Conservation (phyloP, 2,888 invertebrate genomes). For the Cyclophora punctaria region DNA sequence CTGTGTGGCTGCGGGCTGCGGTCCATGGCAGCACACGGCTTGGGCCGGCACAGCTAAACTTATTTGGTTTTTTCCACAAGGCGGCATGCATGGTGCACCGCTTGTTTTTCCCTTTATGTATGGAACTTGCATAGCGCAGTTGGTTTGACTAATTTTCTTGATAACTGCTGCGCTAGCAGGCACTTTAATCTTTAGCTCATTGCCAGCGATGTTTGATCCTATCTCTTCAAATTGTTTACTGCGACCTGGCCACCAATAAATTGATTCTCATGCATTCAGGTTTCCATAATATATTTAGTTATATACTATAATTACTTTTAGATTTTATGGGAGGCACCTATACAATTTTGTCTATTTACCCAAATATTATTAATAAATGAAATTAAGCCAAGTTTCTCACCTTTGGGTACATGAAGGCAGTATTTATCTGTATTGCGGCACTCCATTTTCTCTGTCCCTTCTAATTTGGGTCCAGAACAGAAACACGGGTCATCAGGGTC, state of each 20-base stretch:
- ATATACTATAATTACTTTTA: too few relatives aligned
- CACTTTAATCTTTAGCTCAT: constrained; percentile 66
- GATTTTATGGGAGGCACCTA: too few relatives aligned
- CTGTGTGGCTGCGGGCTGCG: constrained; percentile 50
- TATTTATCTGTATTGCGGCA: constrained; percentile 63
- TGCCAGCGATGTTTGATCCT: constrained; percentile 57
- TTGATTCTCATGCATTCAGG: constrained; percentile 33
- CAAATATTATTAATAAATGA: constrained; percentile 9
- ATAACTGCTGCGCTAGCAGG: constrained; percentile 55
- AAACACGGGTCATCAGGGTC: constrained; percentile 57
- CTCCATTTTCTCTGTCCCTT: constrained; percentile 39
- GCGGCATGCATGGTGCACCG: constrained; percentile 41
- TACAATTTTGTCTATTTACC: background rate
- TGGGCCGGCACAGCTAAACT: constrained; percentile 54
- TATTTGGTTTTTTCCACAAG: constrained; percentile 65
- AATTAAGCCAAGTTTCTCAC: constrained; percentile 28
- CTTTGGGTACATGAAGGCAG: constrained; percentile 66
- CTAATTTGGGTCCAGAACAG: constrained; percentile 51
- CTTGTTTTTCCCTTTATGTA: constrained; percentile 35
- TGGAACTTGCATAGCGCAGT: constrained; percentile 55
- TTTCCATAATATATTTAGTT: too few relatives aligned
- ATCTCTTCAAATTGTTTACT: constrained; percentile 65
- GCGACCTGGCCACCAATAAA: constrained; percentile 68
- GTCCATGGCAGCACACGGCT: constrained; percentile 46
- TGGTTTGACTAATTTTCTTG: constrained; percentile 66